Base-by-base conservation (phyloP, 2,888 invertebrate species). In the Drosophila phalerata region DNA sequence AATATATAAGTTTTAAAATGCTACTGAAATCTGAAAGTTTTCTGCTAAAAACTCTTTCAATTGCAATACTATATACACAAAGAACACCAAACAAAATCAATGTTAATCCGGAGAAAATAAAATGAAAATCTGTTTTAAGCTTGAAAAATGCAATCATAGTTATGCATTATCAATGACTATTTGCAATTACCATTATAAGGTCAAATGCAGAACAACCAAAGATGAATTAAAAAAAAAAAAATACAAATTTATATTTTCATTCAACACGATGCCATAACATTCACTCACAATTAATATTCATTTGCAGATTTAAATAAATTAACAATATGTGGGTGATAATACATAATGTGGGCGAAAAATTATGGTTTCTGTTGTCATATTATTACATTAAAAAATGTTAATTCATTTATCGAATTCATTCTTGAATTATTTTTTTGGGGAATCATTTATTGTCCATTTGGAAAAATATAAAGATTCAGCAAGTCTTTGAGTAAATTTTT, bases 31-130 rank as follows among this genome's bases (percentile, higher is more conserved):
- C 61, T 51, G 57, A 37, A 78, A 62, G 45, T 82, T 70, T 52
- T 34, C 19, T 40, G 2, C 40, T 32, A 43, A 53, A 58, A 85
- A 86, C 65, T 86, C 81, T 81, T 77, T 69, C 79, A 81, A 86
- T 86, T 73, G 77, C 71, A 81, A 55, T 69, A 63, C 71, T 79
- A 55, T 69, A 63, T 58, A 61, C 66, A 73, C 77, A 71, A 8
- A 52, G 58, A 58, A 55, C 52, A 38, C 47, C 42, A 19, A 4
- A 32, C 49, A 22, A 51, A 77, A 61, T 65, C 51, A 65, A 73
- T 73, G 78, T 69, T 73, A 61, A 69, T 56, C 61, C 63, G 53
- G 13, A n/a, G 38, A 43, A 45, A 60, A 61, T 43, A 47, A 43
- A 25, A 67, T 58, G 61, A 30, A 71, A 62, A 45, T 53, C 43